These are phyloP conservation scores for Dunckerocampus dactyliophorus DNA, from an alignment of 2,113 vertebrate genomes.

Conservation along the genomic window DNA sequence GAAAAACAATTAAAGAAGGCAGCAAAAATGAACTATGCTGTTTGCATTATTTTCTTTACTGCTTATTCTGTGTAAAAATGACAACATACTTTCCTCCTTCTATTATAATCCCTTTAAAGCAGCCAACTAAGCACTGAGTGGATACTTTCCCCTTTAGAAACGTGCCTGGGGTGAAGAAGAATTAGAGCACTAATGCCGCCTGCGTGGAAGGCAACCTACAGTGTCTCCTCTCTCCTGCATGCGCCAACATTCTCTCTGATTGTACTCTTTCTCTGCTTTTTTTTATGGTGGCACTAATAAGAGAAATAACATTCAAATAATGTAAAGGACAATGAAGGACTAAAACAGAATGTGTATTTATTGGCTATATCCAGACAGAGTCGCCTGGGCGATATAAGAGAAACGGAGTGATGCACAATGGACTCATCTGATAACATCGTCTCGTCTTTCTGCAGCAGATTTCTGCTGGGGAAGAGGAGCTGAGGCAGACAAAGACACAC, in stretches of 20 bases:
- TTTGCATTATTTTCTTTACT: too few species aligned
- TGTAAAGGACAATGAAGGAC: not conserved
- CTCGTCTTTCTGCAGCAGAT: constrained; percentile 31
- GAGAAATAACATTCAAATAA: not conserved
- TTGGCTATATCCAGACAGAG: not conserved
- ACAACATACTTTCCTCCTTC: not conserved
- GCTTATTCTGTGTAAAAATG: too few species aligned
- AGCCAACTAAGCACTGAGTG: constrained; percentile 2
- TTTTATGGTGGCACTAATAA: constrained; percentile 14
- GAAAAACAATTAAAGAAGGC: too few species aligned
- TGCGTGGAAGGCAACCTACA: not conserved
- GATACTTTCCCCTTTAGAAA: constrained; percentile 7
- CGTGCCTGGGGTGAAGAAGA: constrained; percentile 14
- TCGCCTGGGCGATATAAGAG: constrained; percentile 14
- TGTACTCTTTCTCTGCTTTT: not conserved
- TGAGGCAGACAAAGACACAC: constrained; percentile 22
- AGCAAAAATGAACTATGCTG: too few species aligned
- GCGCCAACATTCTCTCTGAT: not conserved
- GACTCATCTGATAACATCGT: constrained; percentile 14
- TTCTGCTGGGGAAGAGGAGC: constrained; percentile 31
- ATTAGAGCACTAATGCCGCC: constrained; percentile 18
- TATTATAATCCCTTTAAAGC: constrained; percentile 9
- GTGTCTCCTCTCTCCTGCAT: constrained; percentile 4
- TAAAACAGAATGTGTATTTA: not conserved
- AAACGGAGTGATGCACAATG: not conserved